These are phyloP conservation scores for Rachycentron canadum DNA, from an alignment of 2,797 vertebrate species.

Conservation along the genomic window DNA sequence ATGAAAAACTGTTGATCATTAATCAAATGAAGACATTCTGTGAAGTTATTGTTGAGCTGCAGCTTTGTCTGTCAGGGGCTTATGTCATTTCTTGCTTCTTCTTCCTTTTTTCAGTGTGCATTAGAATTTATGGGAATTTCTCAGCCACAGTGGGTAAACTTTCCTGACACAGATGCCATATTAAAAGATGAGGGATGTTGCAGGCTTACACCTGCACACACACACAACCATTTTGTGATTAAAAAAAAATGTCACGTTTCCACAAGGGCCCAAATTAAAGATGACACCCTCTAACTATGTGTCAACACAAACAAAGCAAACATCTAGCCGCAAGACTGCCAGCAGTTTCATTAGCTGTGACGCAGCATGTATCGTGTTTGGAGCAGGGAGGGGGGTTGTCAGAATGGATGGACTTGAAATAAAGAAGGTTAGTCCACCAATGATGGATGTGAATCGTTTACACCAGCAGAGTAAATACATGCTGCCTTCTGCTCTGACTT, in stretches of 20 bases:
- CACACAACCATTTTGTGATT: conserved; percentile 17
- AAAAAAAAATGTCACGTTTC: conserved; percentile 16
- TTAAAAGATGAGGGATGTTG: conserved; percentile 43
- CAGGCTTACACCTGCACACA: conserved; percentile 43
- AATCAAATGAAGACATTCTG: conserved; percentile 30
- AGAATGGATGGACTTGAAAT: conserved; percentile 42
- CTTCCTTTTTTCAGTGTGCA: conserved; percentile 26
- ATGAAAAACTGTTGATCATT: conserved; percentile 24
- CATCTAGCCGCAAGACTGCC: conserved; percentile 33
- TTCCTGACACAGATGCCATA: conserved; percentile 31
- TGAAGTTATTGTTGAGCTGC: conserved; percentile 30
- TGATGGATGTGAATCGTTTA: conserved; percentile 51
- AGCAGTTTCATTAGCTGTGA: conserved; percentile 51
- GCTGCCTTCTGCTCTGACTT: conserved; percentile 9
- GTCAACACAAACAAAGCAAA: conserved; percentile 62
- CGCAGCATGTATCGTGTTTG: conserved; percentile 25
- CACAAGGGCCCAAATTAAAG: conserved; percentile 56
- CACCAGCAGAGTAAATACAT: conserved; percentile 28
- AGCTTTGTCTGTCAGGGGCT: conserved; percentile 30
- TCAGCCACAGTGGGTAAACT: conserved; percentile 17
- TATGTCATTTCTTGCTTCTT: conserved; percentile 16
- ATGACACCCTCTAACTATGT: conserved; percentile 54
- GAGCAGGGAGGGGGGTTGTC: conserved; percentile 24
- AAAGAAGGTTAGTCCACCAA: conserved; percentile 33
- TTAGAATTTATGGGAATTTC: conserved; percentile 43